Evolutionary conservation across 2,888 invertebrate genomes (phyloP).

Genomic region (Noctua pronuba): DNA sequence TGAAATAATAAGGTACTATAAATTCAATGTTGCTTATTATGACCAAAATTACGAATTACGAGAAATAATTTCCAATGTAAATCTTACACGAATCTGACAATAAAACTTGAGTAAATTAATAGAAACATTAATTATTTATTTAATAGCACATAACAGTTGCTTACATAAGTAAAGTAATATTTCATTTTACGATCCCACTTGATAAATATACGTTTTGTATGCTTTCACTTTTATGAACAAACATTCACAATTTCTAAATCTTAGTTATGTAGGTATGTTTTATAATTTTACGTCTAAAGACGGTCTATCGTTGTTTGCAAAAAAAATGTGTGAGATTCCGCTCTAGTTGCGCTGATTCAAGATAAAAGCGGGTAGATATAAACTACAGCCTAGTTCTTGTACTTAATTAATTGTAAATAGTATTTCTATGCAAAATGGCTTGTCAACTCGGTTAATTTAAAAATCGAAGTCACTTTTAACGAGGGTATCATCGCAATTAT

Average conservation of each 20-base stretch:
- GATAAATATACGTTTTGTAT: slow-evolving; percentile 63
- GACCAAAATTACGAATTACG: slow-evolving; percentile 28
- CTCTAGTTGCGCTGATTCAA: slow-evolving; percentile 67
- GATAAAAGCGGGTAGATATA: slow-evolving; percentile 49
- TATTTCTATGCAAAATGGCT: slow-evolving; percentile 18
- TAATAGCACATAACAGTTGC: slow-evolving; percentile 41
- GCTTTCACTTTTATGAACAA: slow-evolving; percentile 74
- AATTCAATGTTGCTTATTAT: slow-evolving; percentile 31
- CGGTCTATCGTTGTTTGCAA: slow-evolving; percentile 52
- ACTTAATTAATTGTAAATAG: slow-evolving; percentile 13
- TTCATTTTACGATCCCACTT: slow-evolving; percentile 56
- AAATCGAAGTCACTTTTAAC: slow-evolving; percentile 46
- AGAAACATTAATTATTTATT: slow-evolving; percentile 46
- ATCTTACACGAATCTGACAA: slow-evolving; percentile 39
- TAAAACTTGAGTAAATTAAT: slow-evolving; percentile 27
- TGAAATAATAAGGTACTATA: slow-evolving; percentile 30
- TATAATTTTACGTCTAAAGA: slow-evolving; percentile 53
- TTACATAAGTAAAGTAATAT: slow-evolving; percentile 54
- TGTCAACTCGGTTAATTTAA: slow-evolving; percentile 13
- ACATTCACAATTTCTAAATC: slow-evolving; percentile 71
- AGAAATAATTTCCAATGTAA: slow-evolving; percentile 53
- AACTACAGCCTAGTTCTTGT: background rate
- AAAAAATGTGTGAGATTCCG: slow-evolving; percentile 67
- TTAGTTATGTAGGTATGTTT: slow-evolving; percentile 45
- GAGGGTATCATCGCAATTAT: slow-evolving; percentile 61